Evolutionary conservation across 2,888 invertebrate genomes (phyloP).

Genomic region (Busseola fusca): DNA sequence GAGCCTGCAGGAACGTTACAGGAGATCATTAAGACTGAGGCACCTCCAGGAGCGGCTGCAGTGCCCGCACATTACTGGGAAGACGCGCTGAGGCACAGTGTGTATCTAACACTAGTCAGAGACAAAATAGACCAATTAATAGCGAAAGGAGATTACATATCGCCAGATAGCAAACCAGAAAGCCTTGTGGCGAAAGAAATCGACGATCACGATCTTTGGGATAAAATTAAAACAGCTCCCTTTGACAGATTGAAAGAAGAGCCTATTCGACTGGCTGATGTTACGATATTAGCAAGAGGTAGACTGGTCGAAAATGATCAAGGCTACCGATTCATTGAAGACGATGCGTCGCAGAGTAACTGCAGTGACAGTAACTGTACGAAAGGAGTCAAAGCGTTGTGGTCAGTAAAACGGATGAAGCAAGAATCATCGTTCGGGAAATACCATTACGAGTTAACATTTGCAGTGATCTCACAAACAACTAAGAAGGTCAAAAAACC

Average conservation of each 20-base stretch:
- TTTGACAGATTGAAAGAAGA: slow-evolving; percentile 81
- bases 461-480: slow-evolving; percentile 89
- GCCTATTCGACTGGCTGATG: slow-evolving; percentile 89
- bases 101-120: slow-evolving; percentile 90
- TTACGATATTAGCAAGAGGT: slow-evolving; percentile 90
- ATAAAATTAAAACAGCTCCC: slow-evolving; percentile 84
- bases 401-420: slow-evolving; percentile 92
- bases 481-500: slow-evolving; percentile 83
- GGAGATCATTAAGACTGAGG: slow-evolving; percentile 70
- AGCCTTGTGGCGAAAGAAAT: slow-evolving; percentile 72
- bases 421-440: slow-evolving; percentile 86
- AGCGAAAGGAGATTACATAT: slow-evolving; percentile 74
- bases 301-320: slow-evolving; percentile 87
- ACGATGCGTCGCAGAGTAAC: slow-evolving; percentile 74
- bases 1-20: slow-evolving; percentile 72
- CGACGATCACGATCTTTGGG: slow-evolving; percentile 85
- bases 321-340: slow-evolving; percentile 89
- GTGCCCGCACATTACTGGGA: slow-evolving; percentile 90
- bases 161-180: slow-evolving; percentile 71
- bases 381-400: slow-evolving; percentile 89
- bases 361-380: slow-evolving; percentile 84
- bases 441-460: slow-evolving; percentile 91
- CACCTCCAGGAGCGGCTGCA: slow-evolving; percentile 66
- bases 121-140: slow-evolving; percentile 88
- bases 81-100: slow-evolving; percentile 91